These are phyloP conservation scores for Saguinus oedipus DNA, from an alignment of 2,797 vertebrate species.

Conservation along the genomic window DNA sequence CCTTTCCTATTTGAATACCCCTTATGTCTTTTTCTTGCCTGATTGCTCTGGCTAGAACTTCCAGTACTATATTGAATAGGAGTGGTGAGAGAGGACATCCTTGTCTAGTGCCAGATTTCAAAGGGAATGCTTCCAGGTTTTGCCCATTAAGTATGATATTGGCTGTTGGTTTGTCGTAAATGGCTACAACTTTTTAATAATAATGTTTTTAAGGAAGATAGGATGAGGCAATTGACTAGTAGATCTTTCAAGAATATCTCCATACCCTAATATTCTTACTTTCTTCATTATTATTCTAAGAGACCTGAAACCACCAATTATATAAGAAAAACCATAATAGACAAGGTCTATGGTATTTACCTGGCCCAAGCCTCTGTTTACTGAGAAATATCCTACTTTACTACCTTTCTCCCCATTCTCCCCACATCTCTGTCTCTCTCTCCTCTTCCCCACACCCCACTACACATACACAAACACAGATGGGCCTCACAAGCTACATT, in stretches of 20 bases:
- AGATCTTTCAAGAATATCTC: not conserved
- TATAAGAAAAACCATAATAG: not conserved
- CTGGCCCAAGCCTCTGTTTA: not conserved
- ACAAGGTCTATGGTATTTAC: not conserved
- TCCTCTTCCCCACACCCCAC: no score
- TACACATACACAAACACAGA: not conserved
- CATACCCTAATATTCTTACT: not conserved
- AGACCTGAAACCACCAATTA: constrained; percentile 6
- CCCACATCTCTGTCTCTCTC: not conserved
- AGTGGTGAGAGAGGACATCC: no score
- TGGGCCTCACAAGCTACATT: not conserved
- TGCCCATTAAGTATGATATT: no score
- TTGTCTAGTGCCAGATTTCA: no score
- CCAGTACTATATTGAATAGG: no score
- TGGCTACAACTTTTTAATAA: not conserved
- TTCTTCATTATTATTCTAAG: not conserved
- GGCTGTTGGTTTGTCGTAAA: no score
- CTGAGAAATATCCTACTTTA: not conserved
- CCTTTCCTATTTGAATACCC: no score
- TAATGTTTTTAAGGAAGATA: not conserved
- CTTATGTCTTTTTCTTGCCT: no score
- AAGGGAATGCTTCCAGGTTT: no score
- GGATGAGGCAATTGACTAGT: not conserved
- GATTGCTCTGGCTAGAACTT: no score
- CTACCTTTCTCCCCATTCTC: not conserved